Conservation (phyloP, 2,888 invertebrate species). For the Onthophagus sagittarius region DNA sequence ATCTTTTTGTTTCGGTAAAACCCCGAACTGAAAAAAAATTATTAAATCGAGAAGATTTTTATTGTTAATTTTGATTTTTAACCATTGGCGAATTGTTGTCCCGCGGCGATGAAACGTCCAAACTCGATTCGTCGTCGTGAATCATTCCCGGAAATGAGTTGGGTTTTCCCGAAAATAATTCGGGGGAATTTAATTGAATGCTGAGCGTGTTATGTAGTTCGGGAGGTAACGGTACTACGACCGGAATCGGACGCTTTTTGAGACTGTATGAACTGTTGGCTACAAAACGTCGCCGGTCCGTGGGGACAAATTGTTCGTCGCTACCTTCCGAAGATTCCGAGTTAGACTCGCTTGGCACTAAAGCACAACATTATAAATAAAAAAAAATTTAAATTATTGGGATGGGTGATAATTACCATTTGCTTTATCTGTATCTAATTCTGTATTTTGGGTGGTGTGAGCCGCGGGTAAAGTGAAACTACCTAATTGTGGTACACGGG, state of each 20-base stretch:
- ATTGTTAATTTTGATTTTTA: conserved; percentile 32
- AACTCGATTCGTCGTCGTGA: conserved; percentile 63
- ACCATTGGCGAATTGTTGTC: conserved; percentile 64
- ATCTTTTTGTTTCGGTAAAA: conserved; percentile 55
- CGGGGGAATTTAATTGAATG: conserved; percentile 46
- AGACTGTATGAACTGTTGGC: conserved; percentile 49
- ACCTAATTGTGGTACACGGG: conserved; percentile 67
- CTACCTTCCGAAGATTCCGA: conserved; percentile 47
- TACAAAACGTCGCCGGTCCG: conserved; percentile 43
- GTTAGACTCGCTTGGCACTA: conserved; percentile 45
- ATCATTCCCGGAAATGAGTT: conserved; percentile 49
- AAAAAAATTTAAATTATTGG: not conserved
- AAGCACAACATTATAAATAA: conserved; percentile 18
- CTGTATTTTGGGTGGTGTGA: conserved; percentile 40
- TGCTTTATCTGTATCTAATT: conserved; percentile 42
- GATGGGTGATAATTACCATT: conserved; percentile 33
- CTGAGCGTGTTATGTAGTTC: conserved; percentile 56
- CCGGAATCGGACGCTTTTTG: conserved; percentile 45
- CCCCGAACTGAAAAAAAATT: conserved; percentile 47
- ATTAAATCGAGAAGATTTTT: not conserved
- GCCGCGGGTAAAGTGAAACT: conserved; percentile 42
- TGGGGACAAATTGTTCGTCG: conserved; percentile 42
- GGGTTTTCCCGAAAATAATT: conserved; percentile 46
- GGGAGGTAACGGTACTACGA: conserved; percentile 50
- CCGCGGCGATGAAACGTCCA: conserved; percentile 62